Evolutionary conservation across 2,888 invertebrate genomes (phyloP), one percentile per base, ranked within the genome.

Genomic region (Drosophila rubida): DNA sequence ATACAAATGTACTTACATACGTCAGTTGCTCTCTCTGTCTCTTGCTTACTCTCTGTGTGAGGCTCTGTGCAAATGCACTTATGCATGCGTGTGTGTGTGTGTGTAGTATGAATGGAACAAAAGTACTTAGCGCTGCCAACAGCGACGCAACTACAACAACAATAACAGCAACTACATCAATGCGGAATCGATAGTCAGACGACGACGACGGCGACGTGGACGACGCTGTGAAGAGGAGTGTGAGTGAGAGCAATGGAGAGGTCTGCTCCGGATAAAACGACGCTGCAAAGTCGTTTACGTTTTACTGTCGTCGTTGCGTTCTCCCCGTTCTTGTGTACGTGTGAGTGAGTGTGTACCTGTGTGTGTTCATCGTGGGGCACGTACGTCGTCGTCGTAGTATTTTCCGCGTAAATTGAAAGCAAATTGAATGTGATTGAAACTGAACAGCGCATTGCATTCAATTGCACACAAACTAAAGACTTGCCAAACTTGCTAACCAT

Each of bases 391-490:
- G 58, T 74, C 84, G 84, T 84, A 84, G 88, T 88, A 84, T 86
- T 84, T 87, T 84, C 84, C 87, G 88, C 84, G 84, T 84, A 84
- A 84, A 81, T 78, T 88, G 71, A 82, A 86, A 83, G 73, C 72
- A 77, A 82, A 85, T 82, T 82, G 78, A 83, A 85, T 66, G 69
- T 62, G 82, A 71, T 81, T 69, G 69, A 81, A 72, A 67, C 45
- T 39, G 30, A 27, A 27, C 55, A 27, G 32, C 55, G 16, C 46
- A 58, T 13, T 41, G 61, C 19, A 59, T 48, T 58, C 27, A 61
- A 63, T 51, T 53, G 37, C 39, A 48, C 27, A 44, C 37, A 61
- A 19, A 19, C 19, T 19, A 19, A 19, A 19, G 3, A 41, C 23
- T 22, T 39, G 57, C 23, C 51, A 65, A 63, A 68, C 59, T 60